These are phyloP conservation scores for Cataglyphis albicans DNA, from an alignment of 2,888 invertebrate genomes.

Conservation along the genomic window DNA sequence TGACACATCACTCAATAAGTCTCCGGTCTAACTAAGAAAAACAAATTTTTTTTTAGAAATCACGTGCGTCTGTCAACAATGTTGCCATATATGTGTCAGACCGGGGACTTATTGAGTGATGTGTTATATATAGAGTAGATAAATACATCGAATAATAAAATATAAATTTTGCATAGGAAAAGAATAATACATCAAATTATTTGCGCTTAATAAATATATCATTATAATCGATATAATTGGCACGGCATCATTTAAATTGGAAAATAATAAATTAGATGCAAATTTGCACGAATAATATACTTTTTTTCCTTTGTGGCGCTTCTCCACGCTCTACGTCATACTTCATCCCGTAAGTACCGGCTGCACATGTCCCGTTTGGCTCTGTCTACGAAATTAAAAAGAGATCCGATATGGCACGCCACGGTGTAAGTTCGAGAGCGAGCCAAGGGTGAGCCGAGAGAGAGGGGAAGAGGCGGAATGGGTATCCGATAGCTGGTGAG, in stretches of 20 bases:
- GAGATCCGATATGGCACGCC: constrained; percentile 55
- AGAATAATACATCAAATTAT: not conserved
- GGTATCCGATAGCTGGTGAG: constrained; percentile 74
- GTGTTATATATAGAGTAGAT: no score
- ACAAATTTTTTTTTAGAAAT: no score
- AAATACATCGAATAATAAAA: not conserved
- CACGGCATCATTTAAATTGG: not conserved
- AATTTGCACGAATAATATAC: not conserved
- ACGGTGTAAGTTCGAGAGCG: constrained; percentile 68
- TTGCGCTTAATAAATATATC: not conserved
- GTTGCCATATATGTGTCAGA: no score
- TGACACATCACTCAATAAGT: no score
- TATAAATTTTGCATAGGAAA: constrained; percentile 2
- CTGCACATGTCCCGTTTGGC: constrained; percentile 31
- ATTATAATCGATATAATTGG: not conserved
- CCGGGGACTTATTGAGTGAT: no score
- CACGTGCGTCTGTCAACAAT: no score
- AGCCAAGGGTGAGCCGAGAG: constrained; percentile 34
- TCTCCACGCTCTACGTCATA: constrained; percentile 2
- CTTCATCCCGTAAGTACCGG: constrained; percentile 31
- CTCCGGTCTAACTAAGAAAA: no score
- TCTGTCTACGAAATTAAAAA: constrained; percentile 47
- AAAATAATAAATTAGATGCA: constrained; percentile 7
- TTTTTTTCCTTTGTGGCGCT: not conserved
- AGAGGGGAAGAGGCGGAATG: constrained; percentile 64